Base-by-base conservation (phyloP, 2,113 vertebrate genomes). In the Thoracochromis brauschi region DNA sequence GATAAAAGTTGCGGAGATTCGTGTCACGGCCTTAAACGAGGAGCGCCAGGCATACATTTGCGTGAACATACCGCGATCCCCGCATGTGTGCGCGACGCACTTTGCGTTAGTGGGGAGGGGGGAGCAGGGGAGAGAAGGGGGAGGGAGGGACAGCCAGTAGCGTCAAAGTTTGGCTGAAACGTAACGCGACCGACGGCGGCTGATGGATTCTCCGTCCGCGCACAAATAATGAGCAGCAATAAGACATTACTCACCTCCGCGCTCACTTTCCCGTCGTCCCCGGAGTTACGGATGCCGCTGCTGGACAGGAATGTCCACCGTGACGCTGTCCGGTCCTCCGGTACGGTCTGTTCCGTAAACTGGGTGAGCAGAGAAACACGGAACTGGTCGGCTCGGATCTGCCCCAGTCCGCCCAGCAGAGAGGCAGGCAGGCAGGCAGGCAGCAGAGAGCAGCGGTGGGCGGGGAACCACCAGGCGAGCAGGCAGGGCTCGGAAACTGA, bases 81-180 rank as follows among this genome's bases (percentile, higher is more conserved):
- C 84, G 83, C 88, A 71, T 57, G 82, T 33, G 85, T 80, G 86
- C 85, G 83, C 78, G 71, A 85, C 84, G 90, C 93, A 91, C 92
- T 90, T 89, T 91, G 85, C 89, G 86, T 90, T 87, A 82, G 11
- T 6, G 40, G 58, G 42, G 79, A 9, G 75, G 65, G 81, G 79
- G n/a, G 71, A 7, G 58, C 6, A 13, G 80, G 38, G 5, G 84
- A 8, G 14, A 4, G 73, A 0, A 21, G 5, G 4, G 51, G 1
- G 8, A 4, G 51, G 3, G 88, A 38, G 83, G 86, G 83, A 81
- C 86, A 83, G 89, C 60, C 83, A 42, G 90, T 78, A 82, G 90
- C 93, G 92, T 94, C 91, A 94, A 95, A 95, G 91, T 95, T 95
- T 94, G 91, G 63, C 88, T 84, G 88, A 13, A 91, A 87, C 88